phyloP scores from a whole-genome alignment of 1,140 invertebrate genomes.

The Drosophila insularis region DNA sequence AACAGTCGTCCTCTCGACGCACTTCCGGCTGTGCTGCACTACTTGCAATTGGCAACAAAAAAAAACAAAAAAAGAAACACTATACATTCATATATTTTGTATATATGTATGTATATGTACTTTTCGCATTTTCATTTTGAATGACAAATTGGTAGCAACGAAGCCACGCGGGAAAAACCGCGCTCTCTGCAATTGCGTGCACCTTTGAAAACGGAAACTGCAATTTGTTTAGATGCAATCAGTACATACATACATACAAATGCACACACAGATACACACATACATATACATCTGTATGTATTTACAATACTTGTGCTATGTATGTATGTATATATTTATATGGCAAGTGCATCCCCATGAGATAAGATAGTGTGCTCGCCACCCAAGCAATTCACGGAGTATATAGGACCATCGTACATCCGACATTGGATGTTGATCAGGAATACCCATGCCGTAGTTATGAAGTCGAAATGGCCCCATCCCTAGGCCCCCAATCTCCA shows the following conservation, averaged over 20 bases:
- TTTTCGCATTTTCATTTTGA: constrained; percentile 22
- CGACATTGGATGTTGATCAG: constrained; percentile 1
- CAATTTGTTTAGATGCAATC: constrained; percentile 23
- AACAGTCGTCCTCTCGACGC: not conserved
- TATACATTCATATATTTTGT: not conserved
- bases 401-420: not conserved
- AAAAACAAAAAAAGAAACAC: not conserved
- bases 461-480: not conserved
- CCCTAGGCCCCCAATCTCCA: not conserved
- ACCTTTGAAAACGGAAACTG: constrained; percentile 13
- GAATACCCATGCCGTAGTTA: not conserved
- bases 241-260: not conserved
- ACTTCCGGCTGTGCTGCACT: constrained; percentile 12
- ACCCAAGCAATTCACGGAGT: not conserved
- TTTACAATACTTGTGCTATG: too few species aligned
- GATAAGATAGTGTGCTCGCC: not conserved
- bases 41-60: not conserved
- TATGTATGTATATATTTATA: not conserved
- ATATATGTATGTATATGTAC: not conserved
- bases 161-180: not conserved
- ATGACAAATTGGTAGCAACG: constrained; percentile 25
- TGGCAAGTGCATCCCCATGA: not conserved
- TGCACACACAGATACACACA: not conserved
- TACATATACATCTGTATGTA: not conserved
- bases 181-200: constrained; percentile 3